Percentiles rank a stretch among this genome's conserved stretches.
Conservation (phyloP, 2,888 invertebrate genomes). For the Scaptomyza tumidula region DNA sequence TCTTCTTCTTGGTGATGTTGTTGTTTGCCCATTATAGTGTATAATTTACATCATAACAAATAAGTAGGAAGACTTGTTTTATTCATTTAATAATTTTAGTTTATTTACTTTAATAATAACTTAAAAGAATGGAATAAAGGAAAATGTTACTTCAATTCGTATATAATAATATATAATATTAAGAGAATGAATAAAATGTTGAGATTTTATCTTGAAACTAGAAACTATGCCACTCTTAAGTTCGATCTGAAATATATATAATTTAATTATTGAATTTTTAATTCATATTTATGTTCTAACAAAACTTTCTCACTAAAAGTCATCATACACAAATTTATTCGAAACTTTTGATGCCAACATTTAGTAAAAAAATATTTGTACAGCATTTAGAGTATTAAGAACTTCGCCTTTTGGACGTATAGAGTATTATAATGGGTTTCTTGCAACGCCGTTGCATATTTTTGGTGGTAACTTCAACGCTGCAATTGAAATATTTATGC, state of each 20-base stretch:
- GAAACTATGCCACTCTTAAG: too few relatives aligned
- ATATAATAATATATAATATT: too few relatives aligned
- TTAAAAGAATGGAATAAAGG: too few relatives aligned
- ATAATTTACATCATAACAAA: constrained; percentile 14
- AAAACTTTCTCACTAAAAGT: not conserved
- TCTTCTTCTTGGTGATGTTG: constrained; percentile 7
- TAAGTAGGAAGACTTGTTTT: constrained; percentile 10
- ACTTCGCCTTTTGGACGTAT: not conserved
- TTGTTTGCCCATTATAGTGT: constrained; percentile 21
- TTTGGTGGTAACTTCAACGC: constrained; percentile 25
- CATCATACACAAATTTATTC: not conserved
- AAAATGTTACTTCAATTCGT: too few relatives aligned
- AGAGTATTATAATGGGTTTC: constrained; percentile 9
- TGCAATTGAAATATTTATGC: constrained; percentile 70
- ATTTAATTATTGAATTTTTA: too few relatives aligned
- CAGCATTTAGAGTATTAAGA: not conserved
- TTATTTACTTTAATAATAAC: not conserved
- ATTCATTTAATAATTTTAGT: not conserved
- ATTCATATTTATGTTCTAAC: too few relatives aligned
- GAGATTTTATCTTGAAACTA: too few relatives aligned
- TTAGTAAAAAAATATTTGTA: not conserved
- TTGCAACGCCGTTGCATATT: constrained; percentile 34
- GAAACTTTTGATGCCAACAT: not conserved
- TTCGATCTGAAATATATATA: too few relatives aligned
- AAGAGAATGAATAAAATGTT: too few relatives aligned